Evolutionary conservation across 2,888 invertebrate species (phyloP), one percentile per base, ranked within the genome.

Genomic region (Trimorus sp.): DNA sequence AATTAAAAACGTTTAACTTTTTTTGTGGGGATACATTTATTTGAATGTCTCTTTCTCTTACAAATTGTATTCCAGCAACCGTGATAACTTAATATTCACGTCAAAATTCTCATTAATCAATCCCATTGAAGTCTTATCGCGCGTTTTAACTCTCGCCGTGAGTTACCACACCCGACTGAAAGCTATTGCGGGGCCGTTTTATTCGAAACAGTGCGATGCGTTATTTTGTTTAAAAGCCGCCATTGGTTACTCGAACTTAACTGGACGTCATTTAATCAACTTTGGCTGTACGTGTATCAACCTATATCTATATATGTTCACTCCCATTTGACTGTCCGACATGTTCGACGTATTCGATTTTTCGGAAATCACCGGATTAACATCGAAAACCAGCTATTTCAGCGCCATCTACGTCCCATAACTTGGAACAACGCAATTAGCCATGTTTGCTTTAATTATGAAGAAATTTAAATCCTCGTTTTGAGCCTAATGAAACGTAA

Each of bases 401-500:
- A 36, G 0, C 12, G 51, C 62, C 9, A 60, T 68, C 62, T 60
- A 62, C 69, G 38, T 26, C 15, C 53, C 48, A n/a, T 66, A 76
- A 76, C 76, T 76, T 62, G 49, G 14, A 26, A 66, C 68, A 76
- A 76, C 53, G 56, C 62, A 69, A 69, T 76, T 76, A 76, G 36
- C 54, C 14, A 11, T 26, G 56, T 59, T 54, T 59, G 48, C 69
- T 68, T 76, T 66, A 76, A 68, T 76, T 69, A 76, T 76, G 66
- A 75, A 75, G 66, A 74, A 66, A 75, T 66, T 75, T 66, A 51
- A 74, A 49, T 65, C 40, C 45, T 60, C 53, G 53, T 51, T 75
- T 75, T 75, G 65, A 68, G 42, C 63, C 69, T 70, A 68, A 78
- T 63, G 65, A 65, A 78, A 78, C 49, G 51, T 65, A 70, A 78